These are phyloP conservation scores for Pyrochroa serraticornis DNA, from an alignment of 2,888 invertebrate species.

Conservation along the genomic window DNA sequence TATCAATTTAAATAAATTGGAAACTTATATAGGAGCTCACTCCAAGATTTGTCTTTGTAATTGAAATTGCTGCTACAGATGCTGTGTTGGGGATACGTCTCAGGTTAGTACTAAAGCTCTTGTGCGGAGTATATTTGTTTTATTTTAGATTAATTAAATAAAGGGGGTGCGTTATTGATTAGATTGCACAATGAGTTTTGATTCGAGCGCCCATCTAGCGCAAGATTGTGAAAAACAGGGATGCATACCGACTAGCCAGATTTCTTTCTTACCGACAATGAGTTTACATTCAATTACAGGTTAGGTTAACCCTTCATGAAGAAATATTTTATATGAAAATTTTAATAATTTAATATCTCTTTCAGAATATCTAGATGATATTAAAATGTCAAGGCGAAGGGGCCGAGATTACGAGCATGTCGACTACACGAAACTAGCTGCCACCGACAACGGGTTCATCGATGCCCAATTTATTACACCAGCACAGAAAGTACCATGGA, in stretches of 20 bases:
- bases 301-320: background rate
- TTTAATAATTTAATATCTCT: conserved; percentile 23
- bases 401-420: conserved; percentile 66
- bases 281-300: conserved; percentile 41
- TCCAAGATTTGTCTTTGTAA: too few species aligned
- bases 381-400: conserved; percentile 67
- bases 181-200: conserved; percentile 9
- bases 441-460: conserved; percentile 69
- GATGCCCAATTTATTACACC: conserved; percentile 73
- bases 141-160: conserved; percentile 23
- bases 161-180: conserved; percentile 17
- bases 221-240: conserved; percentile 6
- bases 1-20: background rate
- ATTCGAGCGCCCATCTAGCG: conserved; percentile 19
- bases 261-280: conserved; percentile 43
- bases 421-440: conserved; percentile 63
- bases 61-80: background rate
- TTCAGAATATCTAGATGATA: conserved; percentile 59
- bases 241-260: conserved; percentile 35
- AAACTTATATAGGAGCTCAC: background rate
- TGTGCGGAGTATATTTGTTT: background rate
- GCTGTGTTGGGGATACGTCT: conserved; percentile 14
- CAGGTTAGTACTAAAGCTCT: conserved; percentile 10
- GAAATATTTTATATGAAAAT: conserved; percentile 1
- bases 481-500: conserved; percentile 80